Conservation (phyloP, 2,888 invertebrate species). For the Temnothorax ravouxi region DNA sequence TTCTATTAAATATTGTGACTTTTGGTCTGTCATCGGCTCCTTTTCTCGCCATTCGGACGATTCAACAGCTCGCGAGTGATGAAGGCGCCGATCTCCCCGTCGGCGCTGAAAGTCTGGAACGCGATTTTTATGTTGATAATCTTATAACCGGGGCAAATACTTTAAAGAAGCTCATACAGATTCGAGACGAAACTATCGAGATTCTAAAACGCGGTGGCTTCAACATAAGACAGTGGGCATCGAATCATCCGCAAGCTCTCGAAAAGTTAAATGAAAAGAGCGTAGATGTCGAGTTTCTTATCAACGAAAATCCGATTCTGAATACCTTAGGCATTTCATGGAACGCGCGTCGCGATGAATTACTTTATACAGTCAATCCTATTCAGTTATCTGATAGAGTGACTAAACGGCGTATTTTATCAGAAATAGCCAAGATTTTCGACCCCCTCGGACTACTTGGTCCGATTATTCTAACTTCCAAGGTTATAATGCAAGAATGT, state of each 20-base stretch:
- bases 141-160: background rate
- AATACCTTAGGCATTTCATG: background rate
- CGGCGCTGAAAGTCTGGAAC: background rate
- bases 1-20: background rate
- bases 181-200: background rate
- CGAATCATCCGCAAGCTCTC: background rate
- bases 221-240: background rate
- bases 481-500: background rate
- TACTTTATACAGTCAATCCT: background rate
- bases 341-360: background rate
- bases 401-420: background rate
- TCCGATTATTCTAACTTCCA: background rate
- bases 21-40: background rate
- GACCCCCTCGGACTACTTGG: background rate
- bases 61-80: background rate
- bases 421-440: background rate
- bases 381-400: background rate
- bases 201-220: background rate
- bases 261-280: background rate
- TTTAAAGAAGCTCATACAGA: background rate
- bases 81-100: background rate
- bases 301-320: background rate
- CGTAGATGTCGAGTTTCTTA: background rate
- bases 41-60: background rate
- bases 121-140: background rate